Conservation (phyloP, 2,113 vertebrate genomes). For the Echinops telfairi region DNA sequence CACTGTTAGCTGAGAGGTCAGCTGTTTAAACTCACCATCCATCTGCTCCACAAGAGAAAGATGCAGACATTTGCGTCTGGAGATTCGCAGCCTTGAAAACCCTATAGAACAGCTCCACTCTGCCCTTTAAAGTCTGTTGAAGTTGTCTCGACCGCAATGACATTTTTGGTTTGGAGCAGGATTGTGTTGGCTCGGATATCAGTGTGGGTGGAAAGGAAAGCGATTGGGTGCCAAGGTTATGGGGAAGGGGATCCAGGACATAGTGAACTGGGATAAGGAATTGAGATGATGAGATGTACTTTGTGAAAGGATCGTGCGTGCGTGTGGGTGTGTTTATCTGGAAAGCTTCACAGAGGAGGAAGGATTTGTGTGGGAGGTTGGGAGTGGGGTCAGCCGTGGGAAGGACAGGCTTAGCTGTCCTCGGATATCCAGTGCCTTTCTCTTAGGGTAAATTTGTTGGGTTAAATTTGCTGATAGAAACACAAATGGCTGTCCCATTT, state of each 20-base stretch:
- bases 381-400: not conserved
- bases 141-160: not conserved
- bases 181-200: not conserved
- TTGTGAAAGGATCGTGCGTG: not conserved
- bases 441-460: not conserved
- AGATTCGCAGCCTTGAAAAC: not conserved
- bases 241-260: not conserved
- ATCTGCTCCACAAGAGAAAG: not conserved
- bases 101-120: not conserved
- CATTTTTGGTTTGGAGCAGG: not conserved
- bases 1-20: not conserved
- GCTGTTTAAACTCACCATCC: not conserved
- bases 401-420: not conserved
- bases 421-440: not conserved
- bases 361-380: not conserved
- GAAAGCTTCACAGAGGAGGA: conserved; percentile 20
- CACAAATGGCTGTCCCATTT: not conserved
- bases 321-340: not conserved
- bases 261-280: not conserved
- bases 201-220: not conserved
- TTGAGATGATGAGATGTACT: not conserved
- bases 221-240: not conserved
- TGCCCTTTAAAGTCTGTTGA: not conserved
- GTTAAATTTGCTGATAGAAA: not conserved
- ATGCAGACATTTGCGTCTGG: not conserved